Percentiles rank a stretch among this genome's conserved stretches.
Conservation (phyloP, 1,140 invertebrate species). For the Drosophila orena region DNA sequence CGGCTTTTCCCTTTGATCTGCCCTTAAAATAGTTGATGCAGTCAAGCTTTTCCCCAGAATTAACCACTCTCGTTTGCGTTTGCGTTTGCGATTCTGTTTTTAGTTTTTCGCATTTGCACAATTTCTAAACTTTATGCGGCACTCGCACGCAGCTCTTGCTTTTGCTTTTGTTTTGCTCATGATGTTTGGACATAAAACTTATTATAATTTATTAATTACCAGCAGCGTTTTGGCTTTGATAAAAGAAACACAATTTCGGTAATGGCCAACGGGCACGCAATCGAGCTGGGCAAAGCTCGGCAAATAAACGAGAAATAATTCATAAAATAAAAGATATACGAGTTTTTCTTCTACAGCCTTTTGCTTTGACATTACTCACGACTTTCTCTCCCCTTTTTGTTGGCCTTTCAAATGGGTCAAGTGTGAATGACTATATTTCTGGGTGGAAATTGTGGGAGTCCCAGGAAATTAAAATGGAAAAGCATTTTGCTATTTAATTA, state of each 20-base stretch:
- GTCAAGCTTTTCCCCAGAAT: slow-evolving; percentile 6
- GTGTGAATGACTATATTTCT: slow-evolving; percentile 53
- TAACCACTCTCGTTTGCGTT: slow-evolving; percentile 20
- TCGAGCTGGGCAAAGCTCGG: slow-evolving; percentile 8
- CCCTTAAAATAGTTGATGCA: slow-evolving; percentile 6
- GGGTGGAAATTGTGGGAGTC: slow-evolving; percentile 38
- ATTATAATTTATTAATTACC: slow-evolving; percentile 71
- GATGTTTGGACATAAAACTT: slow-evolving; percentile 56
- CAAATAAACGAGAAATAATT: slow-evolving; percentile 11
- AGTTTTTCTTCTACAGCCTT: slow-evolving; percentile 16
- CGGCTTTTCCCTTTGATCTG: background rate
- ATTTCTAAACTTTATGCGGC: slow-evolving; percentile 46
- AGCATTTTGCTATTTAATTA: slow-evolving; percentile 8
- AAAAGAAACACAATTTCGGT: slow-evolving; percentile 44
- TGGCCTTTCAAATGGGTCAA: slow-evolving; percentile 64
- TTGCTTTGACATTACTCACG: slow-evolving; percentile 69
- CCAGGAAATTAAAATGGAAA: background rate
- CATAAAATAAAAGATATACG: slow-evolving; percentile 43
- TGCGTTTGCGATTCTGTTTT: slow-evolving; percentile 21
- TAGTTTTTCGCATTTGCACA: slow-evolving; percentile 31
- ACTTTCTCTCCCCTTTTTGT: slow-evolving; percentile 12
- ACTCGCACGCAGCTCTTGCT: slow-evolving; percentile 49
- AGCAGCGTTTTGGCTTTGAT: slow-evolving; percentile 43
- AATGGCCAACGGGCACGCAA: slow-evolving; percentile 61
- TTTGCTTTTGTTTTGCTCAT: slow-evolving; percentile 27